phyloP scores from a whole-genome alignment of 2,113 vertebrate species.

The Ivindomyrus marchei region DNA sequence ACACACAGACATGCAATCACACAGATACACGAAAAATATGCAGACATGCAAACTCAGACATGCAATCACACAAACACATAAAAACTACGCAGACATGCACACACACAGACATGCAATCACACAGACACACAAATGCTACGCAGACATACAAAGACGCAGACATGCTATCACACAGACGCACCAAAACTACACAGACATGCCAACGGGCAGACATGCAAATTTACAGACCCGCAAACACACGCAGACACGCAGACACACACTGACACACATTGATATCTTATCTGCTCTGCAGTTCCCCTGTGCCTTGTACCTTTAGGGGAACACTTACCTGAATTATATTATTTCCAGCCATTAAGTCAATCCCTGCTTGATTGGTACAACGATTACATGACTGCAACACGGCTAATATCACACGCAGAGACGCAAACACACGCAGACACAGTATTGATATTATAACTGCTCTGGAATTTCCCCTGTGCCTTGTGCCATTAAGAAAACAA shows the following conservation, averaged over 20 bases:
- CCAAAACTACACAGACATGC: background rate
- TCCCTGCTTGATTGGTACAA: background rate
- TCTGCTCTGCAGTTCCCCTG: background rate
- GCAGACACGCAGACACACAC: background rate
- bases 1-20: background rate
- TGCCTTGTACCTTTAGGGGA: background rate
- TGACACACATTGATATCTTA: background rate
- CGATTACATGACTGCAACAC: background rate
- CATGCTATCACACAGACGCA: background rate
- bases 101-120: background rate
- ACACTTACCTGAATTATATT: background rate
- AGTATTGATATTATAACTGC: background rate
- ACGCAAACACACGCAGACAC: background rate
- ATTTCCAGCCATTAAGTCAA: background rate
- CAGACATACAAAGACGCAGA: background rate
- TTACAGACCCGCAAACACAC: background rate
- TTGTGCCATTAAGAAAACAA: background rate
- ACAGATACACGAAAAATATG: background rate
- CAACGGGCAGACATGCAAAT: background rate
- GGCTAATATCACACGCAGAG: background rate
- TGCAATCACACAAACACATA: background rate
- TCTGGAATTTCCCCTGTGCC: background rate
- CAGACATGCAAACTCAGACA: background rate
- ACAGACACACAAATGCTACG: no score
- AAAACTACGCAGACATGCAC: background rate